Base-by-base conservation (phyloP, 1,140 invertebrate species). In the Belonocnema kinseyi region DNA sequence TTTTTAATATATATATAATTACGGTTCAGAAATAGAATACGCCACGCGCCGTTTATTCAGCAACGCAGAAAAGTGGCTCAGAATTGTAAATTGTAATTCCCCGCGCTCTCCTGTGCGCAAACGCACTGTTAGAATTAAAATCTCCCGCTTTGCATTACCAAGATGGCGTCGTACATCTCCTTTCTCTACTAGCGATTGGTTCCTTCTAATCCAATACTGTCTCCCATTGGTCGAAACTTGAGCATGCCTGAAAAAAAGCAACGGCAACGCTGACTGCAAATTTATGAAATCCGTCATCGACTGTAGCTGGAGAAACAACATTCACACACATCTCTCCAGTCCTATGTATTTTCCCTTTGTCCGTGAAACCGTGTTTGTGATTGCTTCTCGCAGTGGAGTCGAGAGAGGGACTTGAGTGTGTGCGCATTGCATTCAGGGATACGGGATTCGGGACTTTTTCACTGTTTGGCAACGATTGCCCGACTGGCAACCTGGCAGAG, bases 351-450 rank as follows among this genome's bases (percentile, higher is more conserved):
- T 33, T 66, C 33, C 33, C 33, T 33, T 40, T 66, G 61, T 14
- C 33, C 14, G 14, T 46, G 61, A 40, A 66, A 33, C 61, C 21
- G 26, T 66, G 40, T 66, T 66, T 66, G 61, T 66, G 61, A 66
- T 66, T 66, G 61, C 61, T 66, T 66, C 40, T 66, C 61, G 61
- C 61, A 33, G 26, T 50, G 72, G 71, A n/a, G 50, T 21, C 74
- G 11, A 58, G 73, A 77, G 33, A 81, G 77, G 61, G 53, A 21
- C 16, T 21, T 11, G 19, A 26, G 61, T 66, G 61, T 66, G 61
- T 66, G 61, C 61, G 58, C 58, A 61, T 66, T 66, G 61, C 61
- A 66, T 66, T 66, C 61, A 66, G 26, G 26, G 33, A 33, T n/a
- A 40, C 61, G 40, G 61, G 16, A 13, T 66, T 46, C 10, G 40